Evolutionary conservation across 2,113 vertebrate species (phyloP).

Genomic region (Stegastes partitus): DNA sequence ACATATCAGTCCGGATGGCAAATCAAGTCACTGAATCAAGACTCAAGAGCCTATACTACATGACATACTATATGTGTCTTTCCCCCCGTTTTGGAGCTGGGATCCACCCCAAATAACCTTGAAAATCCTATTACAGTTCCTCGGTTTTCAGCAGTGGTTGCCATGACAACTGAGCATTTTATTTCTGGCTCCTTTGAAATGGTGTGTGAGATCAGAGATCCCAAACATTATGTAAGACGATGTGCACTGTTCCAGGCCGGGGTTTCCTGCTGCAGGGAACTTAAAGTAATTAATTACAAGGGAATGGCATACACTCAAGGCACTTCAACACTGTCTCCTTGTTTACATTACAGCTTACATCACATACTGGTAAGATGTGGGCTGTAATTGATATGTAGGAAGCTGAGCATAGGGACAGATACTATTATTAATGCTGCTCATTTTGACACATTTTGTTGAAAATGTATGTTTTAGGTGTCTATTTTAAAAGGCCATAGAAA

Average conservation of each 20-base stretch:
- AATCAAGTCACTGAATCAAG: conserved; percentile 4
- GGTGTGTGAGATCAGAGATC: conserved; percentile 76
- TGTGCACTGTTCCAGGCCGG: conserved; percentile 76
- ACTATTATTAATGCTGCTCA: conserved; percentile 28
- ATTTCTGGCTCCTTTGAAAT: conserved; percentile 83
- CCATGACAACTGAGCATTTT: conserved; percentile 85
- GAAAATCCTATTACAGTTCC: conserved; percentile 78
- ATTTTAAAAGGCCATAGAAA: neutral
- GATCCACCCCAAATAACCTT: conserved; percentile 77
- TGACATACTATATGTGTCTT: conserved; percentile 27
- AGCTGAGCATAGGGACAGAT: conserved; percentile 7
- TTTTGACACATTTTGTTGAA: conserved; percentile 20
- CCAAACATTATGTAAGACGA: conserved; percentile 80
- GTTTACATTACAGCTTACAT: conserved; percentile 46
- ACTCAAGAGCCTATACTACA: conserved; percentile 24
- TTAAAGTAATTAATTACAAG: conserved; percentile 73
- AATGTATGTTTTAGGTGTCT: neutral
- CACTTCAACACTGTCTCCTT: conserved; percentile 15
- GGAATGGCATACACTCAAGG: conserved; percentile 51
- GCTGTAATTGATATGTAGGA: conserved; percentile 38
- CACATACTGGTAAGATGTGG: conserved; percentile 15
- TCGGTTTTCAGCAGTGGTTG: conserved; percentile 77
- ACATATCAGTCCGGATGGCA: neutral
- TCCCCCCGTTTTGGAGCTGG: conserved; percentile 21
- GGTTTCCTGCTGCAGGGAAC: conserved; percentile 81